These are phyloP conservation scores for Balearica regulorum DNA, from an alignment of 2,797 vertebrate genomes.

Conservation along the genomic window DNA sequence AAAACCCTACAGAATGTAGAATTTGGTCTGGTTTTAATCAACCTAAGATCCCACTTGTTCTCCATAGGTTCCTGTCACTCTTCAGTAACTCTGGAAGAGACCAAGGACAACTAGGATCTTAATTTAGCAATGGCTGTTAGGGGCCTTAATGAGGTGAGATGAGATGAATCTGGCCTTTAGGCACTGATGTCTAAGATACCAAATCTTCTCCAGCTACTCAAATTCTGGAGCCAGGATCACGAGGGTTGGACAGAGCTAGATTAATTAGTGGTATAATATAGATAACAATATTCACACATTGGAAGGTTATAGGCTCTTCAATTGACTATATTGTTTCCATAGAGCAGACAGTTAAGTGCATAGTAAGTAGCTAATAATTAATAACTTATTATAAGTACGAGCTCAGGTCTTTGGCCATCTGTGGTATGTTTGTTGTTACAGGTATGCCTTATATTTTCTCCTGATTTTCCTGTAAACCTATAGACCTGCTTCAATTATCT, in stretches of 20 bases:
- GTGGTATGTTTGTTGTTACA: not conserved
- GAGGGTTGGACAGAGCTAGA: not conserved
- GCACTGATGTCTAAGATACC: not conserved
- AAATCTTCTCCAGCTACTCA: not conserved
- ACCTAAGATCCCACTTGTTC: not conserved
- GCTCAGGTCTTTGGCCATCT: not conserved
- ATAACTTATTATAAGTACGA: not conserved
- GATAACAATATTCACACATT: not conserved
- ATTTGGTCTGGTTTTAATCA: not conserved
- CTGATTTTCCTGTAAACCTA: not conserved
- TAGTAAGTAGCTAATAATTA: not conserved
- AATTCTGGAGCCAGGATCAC: not conserved
- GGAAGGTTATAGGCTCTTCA: not conserved
- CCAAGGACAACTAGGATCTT: not conserved
- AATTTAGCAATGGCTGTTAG: not conserved
- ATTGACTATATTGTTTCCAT: accelerated
- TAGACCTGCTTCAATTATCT: not conserved
- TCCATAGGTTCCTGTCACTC: not conserved
- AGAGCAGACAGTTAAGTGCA: too few species aligned
- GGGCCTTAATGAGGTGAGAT: not conserved
- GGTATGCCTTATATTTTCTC: not conserved
- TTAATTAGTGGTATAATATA: not conserved
- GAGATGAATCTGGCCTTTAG: not conserved
- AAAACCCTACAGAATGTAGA: not conserved
- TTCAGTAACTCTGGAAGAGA: not conserved